Conservation (phyloP, 2,888 invertebrate genomes). For the Agapostemon virescens region DNA sequence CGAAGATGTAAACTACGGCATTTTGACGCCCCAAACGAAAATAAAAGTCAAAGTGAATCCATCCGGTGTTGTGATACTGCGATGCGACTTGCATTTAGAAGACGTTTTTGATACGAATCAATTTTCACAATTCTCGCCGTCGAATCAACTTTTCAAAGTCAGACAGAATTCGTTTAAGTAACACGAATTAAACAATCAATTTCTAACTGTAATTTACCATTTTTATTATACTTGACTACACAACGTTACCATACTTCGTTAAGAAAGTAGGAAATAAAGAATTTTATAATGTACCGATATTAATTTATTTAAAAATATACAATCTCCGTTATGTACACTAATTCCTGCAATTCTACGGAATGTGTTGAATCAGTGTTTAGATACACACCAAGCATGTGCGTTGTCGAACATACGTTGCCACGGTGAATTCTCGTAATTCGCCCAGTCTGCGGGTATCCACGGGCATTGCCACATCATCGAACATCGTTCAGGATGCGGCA, state of each 20-base stretch:
- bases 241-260: constrained; percentile 60
- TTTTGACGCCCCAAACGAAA: constrained; percentile 91
- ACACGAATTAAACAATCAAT: constrained; percentile 52
- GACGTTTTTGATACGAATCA: constrained; percentile 71
- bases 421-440: constrained; percentile 85
- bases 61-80: constrained; percentile 92
- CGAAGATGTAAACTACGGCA: constrained; percentile 93
- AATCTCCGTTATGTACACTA: constrained; percentile 30
- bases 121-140: constrained; percentile 81
- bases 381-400: constrained; percentile 87
- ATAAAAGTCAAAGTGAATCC: constrained; percentile 97
- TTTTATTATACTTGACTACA: constrained; percentile 47
- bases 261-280: constrained; percentile 62
- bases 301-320: constrained; percentile 22
- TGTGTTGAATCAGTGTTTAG: not conserved
- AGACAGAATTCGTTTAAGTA: constrained; percentile 77
- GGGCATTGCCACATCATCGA: constrained; percentile 96
- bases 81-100: constrained; percentile 88
- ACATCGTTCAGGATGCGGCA: constrained; percentile 99
- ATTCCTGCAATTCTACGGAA: not conserved
- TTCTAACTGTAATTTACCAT: constrained; percentile 43
- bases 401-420: constrained; percentile 97
- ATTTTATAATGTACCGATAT: constrained; percentile 55
- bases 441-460: constrained; percentile 82
- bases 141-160: constrained; percentile 82